Conservation (phyloP, 2,888 invertebrate genomes). For the Alloplasta piceator region DNA sequence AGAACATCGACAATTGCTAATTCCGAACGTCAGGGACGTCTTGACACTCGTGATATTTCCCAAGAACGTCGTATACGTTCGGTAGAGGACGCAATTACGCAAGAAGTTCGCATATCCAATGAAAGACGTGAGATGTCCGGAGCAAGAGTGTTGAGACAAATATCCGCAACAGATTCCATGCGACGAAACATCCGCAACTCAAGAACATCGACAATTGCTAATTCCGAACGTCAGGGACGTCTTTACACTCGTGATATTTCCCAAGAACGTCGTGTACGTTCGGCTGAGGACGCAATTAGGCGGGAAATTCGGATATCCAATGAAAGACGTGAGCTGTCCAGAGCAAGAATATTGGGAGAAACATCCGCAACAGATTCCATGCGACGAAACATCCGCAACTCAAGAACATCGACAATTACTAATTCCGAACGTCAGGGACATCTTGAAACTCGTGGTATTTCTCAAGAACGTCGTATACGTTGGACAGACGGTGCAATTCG, state of each 20-base stretch:
- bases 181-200: too few relatives aligned
- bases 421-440: constrained; percentile 24
- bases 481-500: too few relatives aligned
- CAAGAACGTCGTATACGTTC: background rate
- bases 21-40: constrained; percentile 39
- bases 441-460: constrained; percentile 40
- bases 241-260: constrained; percentile 7
- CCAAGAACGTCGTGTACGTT: background rate
- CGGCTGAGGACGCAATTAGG: constrained; percentile 5
- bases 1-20: background rate
- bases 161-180: too few relatives aligned
- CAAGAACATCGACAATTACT: background rate
- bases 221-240: too few relatives aligned
- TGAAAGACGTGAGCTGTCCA: background rate
- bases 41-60: constrained; percentile 28
- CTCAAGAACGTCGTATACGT: background rate
- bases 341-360: background rate
- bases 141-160: too few relatives aligned
- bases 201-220: too few relatives aligned
- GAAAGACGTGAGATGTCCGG: too few relatives aligned
- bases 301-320: background rate
- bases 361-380: background rate
- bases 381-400: constrained; percentile 14
- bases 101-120: too few relatives aligned
- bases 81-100: too few relatives aligned